Base-by-base conservation (phyloP, 2,888 invertebrate genomes). In the Stomorhina lunata region DNA sequence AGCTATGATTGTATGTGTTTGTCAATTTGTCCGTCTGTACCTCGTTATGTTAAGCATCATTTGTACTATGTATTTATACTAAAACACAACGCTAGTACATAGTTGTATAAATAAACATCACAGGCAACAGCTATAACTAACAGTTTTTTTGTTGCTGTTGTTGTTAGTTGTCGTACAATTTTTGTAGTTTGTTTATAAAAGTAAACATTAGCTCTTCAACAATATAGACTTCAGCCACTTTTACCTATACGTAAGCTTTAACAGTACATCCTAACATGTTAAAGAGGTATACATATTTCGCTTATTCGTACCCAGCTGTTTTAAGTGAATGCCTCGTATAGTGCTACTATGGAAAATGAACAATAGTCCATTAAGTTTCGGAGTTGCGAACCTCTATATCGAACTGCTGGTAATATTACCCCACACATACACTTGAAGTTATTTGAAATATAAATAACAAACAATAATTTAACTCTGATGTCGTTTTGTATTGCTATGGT, bases 11-110 rank as follows among this genome's bases (percentile, higher is more conserved):
- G 20, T 4, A 40, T 37, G 9, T 29, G 7, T 50, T 7, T 40
- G 29, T 32, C n/a, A n/a, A n/a, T n/a, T n/a, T n/a, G n/a, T n/a
- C n/a, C n/a, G 2, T 15, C 4, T 59, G n/a, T 63, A 34, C 7
- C 43, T 77, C 77, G 77, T 73, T 81, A 63, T 61, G 66, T 72
- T 69, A 80, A 83, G 83, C 72, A 77, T 80, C 71, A 83, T 80
- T 76, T 79, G 71, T 75, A 71, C 17, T n/a, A n/a, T n/a, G 79
- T 80, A 80, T 79, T 82, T 78, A 65, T 37, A n/a, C n/a, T n/a
- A 71, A 65, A 79, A 71, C 59, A 73, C 73, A 78, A 78, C 81
- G n/a, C n/a, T n/a, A n/a, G n/a, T n/a, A n/a, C n/a, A n/a, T n/a
- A 65, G 73, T 63, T 69, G 73, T 55, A 50, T 61, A 76, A 79